phyloP scores from a whole-genome alignment of 2,797 vertebrate species.

The Coccyzus lansbergi region DNA sequence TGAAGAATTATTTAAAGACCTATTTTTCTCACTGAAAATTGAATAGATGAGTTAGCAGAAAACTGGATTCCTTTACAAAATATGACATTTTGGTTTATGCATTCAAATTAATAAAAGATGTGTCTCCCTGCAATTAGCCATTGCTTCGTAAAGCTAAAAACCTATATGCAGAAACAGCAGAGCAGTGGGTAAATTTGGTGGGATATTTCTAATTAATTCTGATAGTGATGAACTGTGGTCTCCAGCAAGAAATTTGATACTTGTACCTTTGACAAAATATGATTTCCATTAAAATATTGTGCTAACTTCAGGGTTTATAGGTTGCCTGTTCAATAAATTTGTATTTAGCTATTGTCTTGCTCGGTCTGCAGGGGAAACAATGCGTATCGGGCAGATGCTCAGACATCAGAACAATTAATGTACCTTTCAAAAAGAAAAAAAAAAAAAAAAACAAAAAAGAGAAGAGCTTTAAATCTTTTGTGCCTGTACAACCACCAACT shows the following conservation, averaged over 20 bases:
- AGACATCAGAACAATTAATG: slow-evolving; percentile 38
- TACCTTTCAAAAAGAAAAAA: neutral
- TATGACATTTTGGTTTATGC: neutral
- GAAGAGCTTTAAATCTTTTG: slow-evolving; percentile 34
- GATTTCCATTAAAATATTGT: slow-evolving; percentile 33
- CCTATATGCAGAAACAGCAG: neutral
- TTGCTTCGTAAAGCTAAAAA: neutral
- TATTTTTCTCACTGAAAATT: neutral
- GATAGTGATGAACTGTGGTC: neutral
- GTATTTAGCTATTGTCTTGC: slow-evolving; percentile 41
- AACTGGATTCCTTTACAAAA: neutral
- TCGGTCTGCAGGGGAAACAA: slow-evolving; percentile 23
- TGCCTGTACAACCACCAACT: neutral
- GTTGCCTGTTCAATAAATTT: slow-evolving; percentile 51
- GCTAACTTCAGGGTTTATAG: slow-evolving; percentile 31
- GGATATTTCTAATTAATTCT: neutral
- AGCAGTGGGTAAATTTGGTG: neutral
- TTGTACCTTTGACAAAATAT: neutral
- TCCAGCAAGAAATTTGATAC: neutral
- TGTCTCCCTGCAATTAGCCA: neutral
- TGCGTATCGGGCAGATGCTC: neutral
- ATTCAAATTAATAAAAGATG: neutral
- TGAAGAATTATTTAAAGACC: neutral
- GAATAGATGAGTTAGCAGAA: neutral
- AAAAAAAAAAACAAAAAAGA: neutral